Evolutionary conservation across 2,113 vertebrate genomes (phyloP), one percentile per base, ranked within the genome.

Genomic region (Takifugu flavidus): DNA sequence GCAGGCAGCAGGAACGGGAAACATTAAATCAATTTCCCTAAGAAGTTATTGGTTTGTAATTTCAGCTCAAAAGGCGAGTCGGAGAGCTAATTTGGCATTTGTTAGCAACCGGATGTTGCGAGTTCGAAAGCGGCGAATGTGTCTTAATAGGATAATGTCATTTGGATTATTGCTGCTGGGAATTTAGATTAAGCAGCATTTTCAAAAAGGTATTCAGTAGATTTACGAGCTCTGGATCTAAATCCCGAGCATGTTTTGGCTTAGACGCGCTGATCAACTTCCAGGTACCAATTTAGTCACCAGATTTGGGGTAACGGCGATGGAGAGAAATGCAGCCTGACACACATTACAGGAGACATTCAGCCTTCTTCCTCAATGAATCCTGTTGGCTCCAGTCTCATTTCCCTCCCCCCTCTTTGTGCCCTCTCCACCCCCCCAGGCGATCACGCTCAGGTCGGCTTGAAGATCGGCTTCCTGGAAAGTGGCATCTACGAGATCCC

Each of bases 401-500:
- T 13, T 20, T 20, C 27, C 13, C 31, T 13, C 46, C 42, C 59
- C 8, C 7, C 34, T 39, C 11, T 10, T 39, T 39, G 4, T 27
- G 25, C 53, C 26, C 29, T 15, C 13, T 51, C 70, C n/a, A 6
- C 57, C 27, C 15, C 15, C 49, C 2, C 78, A 99, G 96, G 95
- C 6, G 95, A 99, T 86, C 93, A 95, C 1, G 96, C 96, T 60
- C 95, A 98, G 74, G 65, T 99, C 44, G 94, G 92, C 69, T 88
- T 99, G 71, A 95, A 90, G 79, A 94, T 98, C 51, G 91, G 92
- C 58, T 97, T 92, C 82, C 90, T 99, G 28, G 96, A 98, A 71
- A 94, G 92, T 14, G 95, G 95, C 0, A 93, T 98, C 84, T 98
- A 98, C 1, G 93, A 94, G 11, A 87, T 99, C 60, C 97, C 97